Evolutionary conservation across 2,113 vertebrate genomes (phyloP).

Genomic region (Pterophyllum scalare): DNA sequence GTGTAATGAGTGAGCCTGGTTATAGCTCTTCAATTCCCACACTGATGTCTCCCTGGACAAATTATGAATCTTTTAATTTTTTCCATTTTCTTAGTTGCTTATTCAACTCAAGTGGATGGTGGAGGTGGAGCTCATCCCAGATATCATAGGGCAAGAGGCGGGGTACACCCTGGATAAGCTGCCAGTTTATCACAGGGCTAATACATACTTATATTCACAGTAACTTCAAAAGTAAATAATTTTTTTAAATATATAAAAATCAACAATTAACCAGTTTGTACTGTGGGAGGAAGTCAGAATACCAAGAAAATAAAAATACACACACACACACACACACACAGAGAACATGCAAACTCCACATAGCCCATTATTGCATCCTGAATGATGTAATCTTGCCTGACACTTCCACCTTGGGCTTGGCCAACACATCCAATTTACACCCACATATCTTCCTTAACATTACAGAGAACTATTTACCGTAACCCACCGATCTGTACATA

Average conservation of each 20-base stretch:
- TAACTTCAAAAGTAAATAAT: not conserved
- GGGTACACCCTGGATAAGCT: not conserved
- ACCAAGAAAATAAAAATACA: not conserved
- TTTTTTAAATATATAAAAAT: not conserved
- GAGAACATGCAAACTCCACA: not conserved
- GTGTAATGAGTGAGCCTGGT: not conserved
- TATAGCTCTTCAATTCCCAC: not conserved
- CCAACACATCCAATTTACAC: constrained; percentile 52
- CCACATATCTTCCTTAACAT: constrained; percentile 65
- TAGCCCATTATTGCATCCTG: constrained; percentile 24
- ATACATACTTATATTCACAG: not conserved
- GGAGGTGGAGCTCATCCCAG: not conserved
- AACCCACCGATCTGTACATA: constrained; percentile 30
- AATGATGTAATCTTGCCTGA: constrained; percentile 62
- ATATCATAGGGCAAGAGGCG: not conserved
- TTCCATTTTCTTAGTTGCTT: not conserved
- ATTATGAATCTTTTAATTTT: constrained; percentile 15
- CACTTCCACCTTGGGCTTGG: constrained; percentile 58
- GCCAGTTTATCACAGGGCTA: not conserved
- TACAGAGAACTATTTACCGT: constrained; percentile 51
- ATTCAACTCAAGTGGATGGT: not conserved
- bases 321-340: not conserved
- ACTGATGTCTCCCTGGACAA: not conserved
- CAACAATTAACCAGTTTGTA: not conserved
- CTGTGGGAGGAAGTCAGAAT: not conserved